These are phyloP conservation scores for Drosophila teissieri DNA, from an alignment of 1,140 invertebrate species.

Conservation along the genomic window DNA sequence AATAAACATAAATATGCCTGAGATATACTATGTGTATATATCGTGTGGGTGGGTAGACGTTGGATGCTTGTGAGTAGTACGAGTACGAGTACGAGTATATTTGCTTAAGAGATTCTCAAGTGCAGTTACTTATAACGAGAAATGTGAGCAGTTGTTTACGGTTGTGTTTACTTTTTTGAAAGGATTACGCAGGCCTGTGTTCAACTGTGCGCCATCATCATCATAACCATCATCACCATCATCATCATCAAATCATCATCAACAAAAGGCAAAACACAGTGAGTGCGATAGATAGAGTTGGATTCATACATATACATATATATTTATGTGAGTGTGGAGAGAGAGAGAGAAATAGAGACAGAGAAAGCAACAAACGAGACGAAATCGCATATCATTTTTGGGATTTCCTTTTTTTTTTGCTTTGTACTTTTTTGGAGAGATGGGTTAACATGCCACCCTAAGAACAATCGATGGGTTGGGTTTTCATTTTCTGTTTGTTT, in stretches of 20 bases:
- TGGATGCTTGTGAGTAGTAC: slow-evolving; percentile 6
- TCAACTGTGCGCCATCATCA: slow-evolving; percentile 68
- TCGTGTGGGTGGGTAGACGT: background rate
- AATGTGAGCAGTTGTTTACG: slow-evolving; percentile 51
- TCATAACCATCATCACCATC: slow-evolving; percentile 39
- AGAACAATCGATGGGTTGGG: slow-evolving; percentile 28
- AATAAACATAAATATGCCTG: slow-evolving; percentile 29
- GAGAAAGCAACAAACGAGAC: slow-evolving; percentile 41
- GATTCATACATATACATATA: slow-evolving; percentile 12
- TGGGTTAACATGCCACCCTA: slow-evolving; percentile 46
- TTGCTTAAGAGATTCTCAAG: slow-evolving; percentile 57
- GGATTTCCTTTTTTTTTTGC: slow-evolving; percentile 13
- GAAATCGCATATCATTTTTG: slow-evolving; percentile 44
- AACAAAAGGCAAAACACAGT: slow-evolving; percentile 54
- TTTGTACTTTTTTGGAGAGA: slow-evolving; percentile 11
- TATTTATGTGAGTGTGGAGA: slow-evolving; percentile 15
- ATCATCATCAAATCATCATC: slow-evolving; percentile 41
- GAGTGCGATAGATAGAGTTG: slow-evolving; percentile 42
- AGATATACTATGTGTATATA: slow-evolving; percentile 11
- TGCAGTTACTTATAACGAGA: slow-evolving; percentile 54
- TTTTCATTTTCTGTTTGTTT: slow-evolving; percentile 4
- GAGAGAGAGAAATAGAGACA: slow-evolving; percentile 27
- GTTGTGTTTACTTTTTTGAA: slow-evolving; percentile 81
- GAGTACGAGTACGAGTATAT: slow-evolving; percentile 33
- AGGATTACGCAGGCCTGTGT: slow-evolving; percentile 81